Evolutionary conservation across 2,888 invertebrate species (phyloP), one percentile per base, ranked within the genome.

Genomic region (Sisyra terminalis): DNA sequence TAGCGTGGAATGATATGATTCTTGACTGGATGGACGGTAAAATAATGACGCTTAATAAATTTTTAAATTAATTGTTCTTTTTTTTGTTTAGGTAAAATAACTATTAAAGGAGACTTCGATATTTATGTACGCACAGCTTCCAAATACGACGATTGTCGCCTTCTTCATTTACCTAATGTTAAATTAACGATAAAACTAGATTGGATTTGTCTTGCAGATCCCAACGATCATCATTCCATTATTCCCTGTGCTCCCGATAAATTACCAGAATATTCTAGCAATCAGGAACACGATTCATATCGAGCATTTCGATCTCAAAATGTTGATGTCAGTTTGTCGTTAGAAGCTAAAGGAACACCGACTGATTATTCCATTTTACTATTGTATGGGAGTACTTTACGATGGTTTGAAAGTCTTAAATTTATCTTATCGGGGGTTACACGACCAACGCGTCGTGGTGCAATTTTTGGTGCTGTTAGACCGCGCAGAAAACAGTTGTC

Each of bases 81-180:
- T 44, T 45, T 49, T 49, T 45, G 60, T 63, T 31, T 55, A 78
- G 78, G 80, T 0, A 87, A 85, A 61, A 81, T 92, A 45, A 78
- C 89, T 40, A 83, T 92, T 54, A 86, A 90, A 55, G 94, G 96
- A 2, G 88, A 94, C 56, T 65, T 98, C 46, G 89, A 93, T 61
- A 87, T 97, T 52, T 92, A 84, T 55, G 92, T 94, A 2, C 74
- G 94, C 45, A 98, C 97, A 1, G 97, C 97, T 0, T 96, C 96
- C 46, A 96, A 98, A 60, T 98, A 98, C 65, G 97, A 98, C 63
- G 98, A 98, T 64, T 94, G 94, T 57, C 79, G 89, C 41, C 72
- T 98, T 49, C 64, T 98, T 29, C 87, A 92, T 56, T 70, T 97
- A 50, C 97, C 97, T 0, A 83, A 85, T 54, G 69, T 97, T 35